Evolutionary conservation across 1,140 invertebrate genomes (phyloP).

Genomic region (Phenacoccus solenopsis): DNA sequence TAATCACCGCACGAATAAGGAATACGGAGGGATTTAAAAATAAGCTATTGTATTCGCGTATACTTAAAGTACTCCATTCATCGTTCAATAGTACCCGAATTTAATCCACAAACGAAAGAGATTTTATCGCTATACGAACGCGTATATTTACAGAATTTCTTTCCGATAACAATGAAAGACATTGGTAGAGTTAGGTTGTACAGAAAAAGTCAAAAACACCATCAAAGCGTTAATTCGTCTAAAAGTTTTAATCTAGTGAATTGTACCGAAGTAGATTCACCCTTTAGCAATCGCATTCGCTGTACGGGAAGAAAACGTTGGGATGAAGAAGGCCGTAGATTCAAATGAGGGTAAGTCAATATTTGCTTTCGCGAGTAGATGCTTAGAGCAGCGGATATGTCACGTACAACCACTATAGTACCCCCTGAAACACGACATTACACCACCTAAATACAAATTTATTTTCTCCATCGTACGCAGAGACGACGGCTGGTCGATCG

Average conservation of each 20-base stretch:
- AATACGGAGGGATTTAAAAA: no score
- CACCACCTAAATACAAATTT: neutral
- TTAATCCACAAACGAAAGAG: neutral
- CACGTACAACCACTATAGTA: conserved; percentile 12
- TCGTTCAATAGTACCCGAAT: neutral
- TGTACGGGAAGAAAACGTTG: neutral
- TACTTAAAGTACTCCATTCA: neutral
- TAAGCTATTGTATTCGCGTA: neutral
- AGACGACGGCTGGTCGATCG: neutral
- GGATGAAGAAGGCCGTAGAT: conserved; percentile 5
- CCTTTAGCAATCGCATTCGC: neutral
- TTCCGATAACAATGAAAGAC: neutral
- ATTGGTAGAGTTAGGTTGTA: neutral
- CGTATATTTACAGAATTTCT: neutral
- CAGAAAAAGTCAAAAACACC: neutral
- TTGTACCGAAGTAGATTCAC: neutral
- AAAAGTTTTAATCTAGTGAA: neutral
- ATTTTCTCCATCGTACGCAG: neutral
- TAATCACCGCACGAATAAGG: no score
- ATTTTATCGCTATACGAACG: neutral
- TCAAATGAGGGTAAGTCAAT: conserved; percentile 17
- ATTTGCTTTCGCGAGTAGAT: conserved; percentile 7
- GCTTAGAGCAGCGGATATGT: conserved; percentile 11
- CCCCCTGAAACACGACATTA: conserved; percentile 1
- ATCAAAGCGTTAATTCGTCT: neutral